Evolutionary conservation across 53 echinoderm and acorn worm genomes (phyloP).

Genomic region (Luidia sarsii): DNA sequence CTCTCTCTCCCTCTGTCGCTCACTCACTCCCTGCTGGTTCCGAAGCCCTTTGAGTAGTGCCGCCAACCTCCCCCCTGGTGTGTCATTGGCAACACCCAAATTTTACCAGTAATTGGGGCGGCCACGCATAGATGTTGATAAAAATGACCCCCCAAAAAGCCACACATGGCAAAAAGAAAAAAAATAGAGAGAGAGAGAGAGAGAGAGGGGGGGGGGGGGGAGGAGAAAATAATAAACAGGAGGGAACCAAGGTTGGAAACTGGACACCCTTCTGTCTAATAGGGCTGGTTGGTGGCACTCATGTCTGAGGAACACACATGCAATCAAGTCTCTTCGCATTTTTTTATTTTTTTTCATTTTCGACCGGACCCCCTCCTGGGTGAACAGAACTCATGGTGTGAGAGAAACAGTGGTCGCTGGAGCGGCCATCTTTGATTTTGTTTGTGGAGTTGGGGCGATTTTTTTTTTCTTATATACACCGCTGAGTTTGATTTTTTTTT

Average conservation of each 20-base stretch:
- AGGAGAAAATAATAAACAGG: too few species aligned
- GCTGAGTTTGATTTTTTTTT: too few species aligned
- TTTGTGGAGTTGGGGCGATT: too few species aligned
- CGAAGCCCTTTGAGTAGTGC: conserved; percentile 46
- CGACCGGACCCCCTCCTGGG: conserved; percentile 27
- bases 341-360: too few species aligned
- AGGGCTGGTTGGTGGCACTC: conserved; percentile 23
- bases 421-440: conserved; percentile 62
- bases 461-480: too few species aligned
- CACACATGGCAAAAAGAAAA: too few species aligned
- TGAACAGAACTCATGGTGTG: conserved; percentile 41
- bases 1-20: too few species aligned
- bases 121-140: too few species aligned
- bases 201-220: too few species aligned
- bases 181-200: too few species aligned
- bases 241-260: conserved; percentile 24
- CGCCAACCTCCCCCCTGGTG: conserved; percentile 49
- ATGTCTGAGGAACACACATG: conserved; percentile 59
- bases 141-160: too few species aligned
- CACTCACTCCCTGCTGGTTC: conserved; percentile 58
- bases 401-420: conserved; percentile 45
- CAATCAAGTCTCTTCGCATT: too few species aligned
- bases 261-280: conserved; percentile 37
- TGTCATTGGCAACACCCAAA: conserved; percentile 57
- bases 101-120: conserved; percentile 55